Conservation (phyloP, 2,113 vertebrate species). For the Plestiodon gilberti region DNA sequence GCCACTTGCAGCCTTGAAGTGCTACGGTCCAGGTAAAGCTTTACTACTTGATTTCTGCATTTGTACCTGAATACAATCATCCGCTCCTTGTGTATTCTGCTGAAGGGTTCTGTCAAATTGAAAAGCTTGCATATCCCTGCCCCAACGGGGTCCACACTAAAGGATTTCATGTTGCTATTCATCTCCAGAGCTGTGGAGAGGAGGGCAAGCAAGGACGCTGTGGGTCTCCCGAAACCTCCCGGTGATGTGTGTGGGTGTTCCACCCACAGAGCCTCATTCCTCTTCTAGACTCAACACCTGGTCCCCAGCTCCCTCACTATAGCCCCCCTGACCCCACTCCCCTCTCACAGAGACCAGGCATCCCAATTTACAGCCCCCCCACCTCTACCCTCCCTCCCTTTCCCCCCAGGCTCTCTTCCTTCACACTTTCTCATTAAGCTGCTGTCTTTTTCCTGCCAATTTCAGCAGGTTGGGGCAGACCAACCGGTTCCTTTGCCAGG, state of each 20-base stretch:
- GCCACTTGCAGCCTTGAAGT: background rate
- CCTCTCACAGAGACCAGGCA: background rate
- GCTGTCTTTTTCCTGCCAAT: slow-evolving; percentile 32
- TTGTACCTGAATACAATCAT: no score
- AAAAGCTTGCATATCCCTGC: background rate
- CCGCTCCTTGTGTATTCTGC: background rate
- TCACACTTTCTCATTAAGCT: slow-evolving; percentile 41
- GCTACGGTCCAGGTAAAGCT: background rate
- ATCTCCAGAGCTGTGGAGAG: no score
- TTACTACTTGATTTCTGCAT: background rate
- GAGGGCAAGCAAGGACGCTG: background rate
- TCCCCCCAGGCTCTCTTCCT: slow-evolving; percentile 14
- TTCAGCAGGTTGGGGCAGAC: slow-evolving; percentile 33
- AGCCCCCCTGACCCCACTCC: background rate
- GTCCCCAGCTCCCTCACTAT: background rate
- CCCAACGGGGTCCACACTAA: background rate
- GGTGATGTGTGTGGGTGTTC: background rate
- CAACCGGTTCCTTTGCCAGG: slow-evolving; percentile 29
- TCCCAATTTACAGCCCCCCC: background rate
- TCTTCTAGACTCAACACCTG: background rate
- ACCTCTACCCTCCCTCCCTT: background rate
- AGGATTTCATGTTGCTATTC: background rate
- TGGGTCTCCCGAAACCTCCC: background rate
- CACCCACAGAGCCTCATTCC: background rate
- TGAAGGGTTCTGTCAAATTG: background rate